phyloP scores from a whole-genome alignment of 2,888 invertebrate genomes.

The Eupithecia subfuscata region DNA sequence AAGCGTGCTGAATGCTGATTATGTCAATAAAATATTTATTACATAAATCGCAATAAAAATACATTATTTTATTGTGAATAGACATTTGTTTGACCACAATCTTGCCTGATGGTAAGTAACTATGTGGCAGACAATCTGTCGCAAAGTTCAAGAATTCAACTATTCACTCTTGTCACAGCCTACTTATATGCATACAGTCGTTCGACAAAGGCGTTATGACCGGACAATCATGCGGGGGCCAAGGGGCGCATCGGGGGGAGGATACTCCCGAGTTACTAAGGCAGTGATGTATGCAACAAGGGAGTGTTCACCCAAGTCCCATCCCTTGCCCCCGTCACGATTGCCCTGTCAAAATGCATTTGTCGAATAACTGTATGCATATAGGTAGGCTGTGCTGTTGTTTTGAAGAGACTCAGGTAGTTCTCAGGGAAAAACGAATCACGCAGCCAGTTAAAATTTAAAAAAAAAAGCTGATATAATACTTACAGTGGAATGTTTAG shows the following conservation, averaged over 20 bases:
- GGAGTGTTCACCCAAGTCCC: no score
- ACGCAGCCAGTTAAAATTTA: neutral
- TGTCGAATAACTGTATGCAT: no score
- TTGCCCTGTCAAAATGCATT: no score
- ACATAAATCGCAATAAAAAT: neutral
- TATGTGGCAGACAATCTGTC: neutral
- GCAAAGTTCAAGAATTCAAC: neutral
- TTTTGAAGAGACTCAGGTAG: neutral
- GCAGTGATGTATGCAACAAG: no score
- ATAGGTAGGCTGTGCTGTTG: no score
- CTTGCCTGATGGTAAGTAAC: neutral
- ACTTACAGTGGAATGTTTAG: conserved; percentile 78
- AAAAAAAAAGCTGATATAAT: conserved; percentile 17
- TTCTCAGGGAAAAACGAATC: neutral
- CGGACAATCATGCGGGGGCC: no score
- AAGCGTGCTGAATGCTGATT: neutral
- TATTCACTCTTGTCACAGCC: neutral
- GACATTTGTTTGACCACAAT: neutral
- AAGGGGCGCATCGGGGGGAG: no score
- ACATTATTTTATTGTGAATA: neutral
- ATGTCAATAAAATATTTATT: neutral
- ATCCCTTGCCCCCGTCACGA: no score
- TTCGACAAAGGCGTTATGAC: no score
- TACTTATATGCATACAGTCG: no score
- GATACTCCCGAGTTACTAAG: no score